Base-by-base conservation (phyloP, 2,888 invertebrate genomes). In the Athalia circularis region DNA sequence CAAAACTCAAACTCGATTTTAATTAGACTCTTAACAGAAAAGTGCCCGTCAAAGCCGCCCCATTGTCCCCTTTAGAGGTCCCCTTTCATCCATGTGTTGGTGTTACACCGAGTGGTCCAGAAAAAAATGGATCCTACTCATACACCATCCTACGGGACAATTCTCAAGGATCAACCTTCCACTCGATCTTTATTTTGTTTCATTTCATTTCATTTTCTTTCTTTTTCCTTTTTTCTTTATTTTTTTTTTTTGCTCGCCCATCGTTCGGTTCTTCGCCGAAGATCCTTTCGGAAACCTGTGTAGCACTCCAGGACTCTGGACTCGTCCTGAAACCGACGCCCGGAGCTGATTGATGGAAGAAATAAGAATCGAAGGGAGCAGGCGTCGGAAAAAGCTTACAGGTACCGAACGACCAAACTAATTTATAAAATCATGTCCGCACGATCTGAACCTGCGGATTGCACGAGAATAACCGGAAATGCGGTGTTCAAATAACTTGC, bases 351-450 rank as follows among this genome's bases (percentile, higher is more conserved):
- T 80, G 81, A 82, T 82, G 82, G 79, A 61, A 29, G 29, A 29
- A 65, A 74, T 4, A 67, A 68, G 65, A 79, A 79, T 79, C 77
- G 29, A 29, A 29, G 29, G 29, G 29, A 2, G 29, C 29, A 29
- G 29, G 29, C 29, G 2, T 1, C 29, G 29, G 29, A 29, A 29
- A 29, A 70, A 81, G 79, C 77, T 70, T 72, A 57, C 77, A 48
- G 72, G 79, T 78, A 77, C 80, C 79, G 81, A 76, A 78, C 64
- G 74, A 75, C 76, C 70, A 77, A 81, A 82, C 82, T 82, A 82
- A 82, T 82, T 82, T 82, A 82, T 82, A 82, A 82, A 82, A 82
- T 80, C 82, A 82, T 82, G 82, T 82, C 82, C 81, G 29, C 29
- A 29, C 29, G 29, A 29, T 29, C 2, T 29, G 29, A 29, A 29